Conservation (phyloP, 1,140 invertebrate species). For the Papilio machaon region DNA sequence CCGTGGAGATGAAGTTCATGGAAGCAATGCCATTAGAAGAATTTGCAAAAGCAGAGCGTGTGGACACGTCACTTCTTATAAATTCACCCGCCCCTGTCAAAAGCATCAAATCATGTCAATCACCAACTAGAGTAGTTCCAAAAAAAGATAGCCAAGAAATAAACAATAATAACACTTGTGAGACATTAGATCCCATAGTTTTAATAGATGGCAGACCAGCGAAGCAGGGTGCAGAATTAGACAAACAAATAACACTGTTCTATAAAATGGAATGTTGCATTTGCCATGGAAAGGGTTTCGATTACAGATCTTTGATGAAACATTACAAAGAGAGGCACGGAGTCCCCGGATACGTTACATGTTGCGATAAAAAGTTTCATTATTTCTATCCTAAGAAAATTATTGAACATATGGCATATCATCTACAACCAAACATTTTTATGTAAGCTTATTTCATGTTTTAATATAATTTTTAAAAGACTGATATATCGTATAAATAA, state of each 20-base stretch:
- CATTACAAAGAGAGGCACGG: slow-evolving; percentile 78
- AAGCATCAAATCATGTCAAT: slow-evolving; percentile 42
- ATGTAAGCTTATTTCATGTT: slow-evolving; percentile 59
- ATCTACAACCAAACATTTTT: slow-evolving; percentile 75
- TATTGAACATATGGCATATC: slow-evolving; percentile 77
- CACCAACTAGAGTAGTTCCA: slow-evolving; percentile 42
- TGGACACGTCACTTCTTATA: slow-evolving; percentile 67
- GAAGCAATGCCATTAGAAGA: slow-evolving; percentile 76
- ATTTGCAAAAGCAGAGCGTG: slow-evolving; percentile 65
- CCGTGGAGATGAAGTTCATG: slow-evolving; percentile 65
- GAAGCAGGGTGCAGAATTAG: slow-evolving; percentile 68
- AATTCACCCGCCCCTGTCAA: slow-evolving; percentile 48
- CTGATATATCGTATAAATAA: background rate
- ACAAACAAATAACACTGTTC: slow-evolving; percentile 74
- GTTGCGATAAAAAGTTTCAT: slow-evolving; percentile 77
- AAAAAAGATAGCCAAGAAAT: slow-evolving; percentile 39
- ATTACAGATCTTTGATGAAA: slow-evolving; percentile 74
- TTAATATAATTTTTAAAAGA: background rate
- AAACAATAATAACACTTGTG: slow-evolving; percentile 38
- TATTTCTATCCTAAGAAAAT: slow-evolving; percentile 78
- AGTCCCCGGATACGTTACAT: slow-evolving; percentile 74
- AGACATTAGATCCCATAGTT: slow-evolving; percentile 64
- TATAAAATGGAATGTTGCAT: slow-evolving; percentile 79
- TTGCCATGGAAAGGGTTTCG: slow-evolving; percentile 70
- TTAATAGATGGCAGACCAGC: slow-evolving; percentile 72